Evolutionary conservation across 2,113 vertebrate species (phyloP), one percentile per base, ranked within the genome.

Genomic region (Ailurus styani): DNA sequence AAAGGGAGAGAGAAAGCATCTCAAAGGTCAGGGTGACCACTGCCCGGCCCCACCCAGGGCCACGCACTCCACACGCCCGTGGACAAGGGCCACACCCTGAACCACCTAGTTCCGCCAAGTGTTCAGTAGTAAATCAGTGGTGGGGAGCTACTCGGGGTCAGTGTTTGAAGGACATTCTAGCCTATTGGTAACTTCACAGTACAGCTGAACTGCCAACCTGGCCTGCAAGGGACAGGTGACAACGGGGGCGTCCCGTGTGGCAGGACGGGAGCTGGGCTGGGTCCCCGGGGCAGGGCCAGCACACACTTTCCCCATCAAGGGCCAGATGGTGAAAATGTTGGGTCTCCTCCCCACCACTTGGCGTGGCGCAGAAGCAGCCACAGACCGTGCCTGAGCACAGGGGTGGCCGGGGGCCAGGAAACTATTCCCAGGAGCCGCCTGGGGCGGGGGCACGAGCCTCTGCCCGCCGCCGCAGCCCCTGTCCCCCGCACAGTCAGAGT

Each of bases 131-230:
- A 91, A 95, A 75, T 96, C 72, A 83, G 79, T 91, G 97, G 93
- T 94, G 97, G 98, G 97, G 97, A 97, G 98, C 97, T 96, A 78
- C 50, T 83, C 72, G 83, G 96, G 96, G 60, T 97, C 98, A 95
- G 97, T 82, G 78, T 90, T 93, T n/a, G 78, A 87, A 97, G 91
- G 86, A 60, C 54, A 23, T 96, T 97, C 90, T 98, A 87, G 70
- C 0, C 0, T 91, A 25, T 94, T 75, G 70, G 68, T 95, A 94
- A 84, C 90, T 98, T 98, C 98, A 98, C 98, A 98, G 98, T 97
- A 92, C 96, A 97, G 98, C 90, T 97, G 91, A 87, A 93, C 2
- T 17, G n/a, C 85, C 97, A 94, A 86, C 90, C 93, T 91, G 87
- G 81, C 86, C 95, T 85, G n/a, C 47, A 64, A 2, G 90, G 70